Evolutionary conservation across 2,888 invertebrate species (phyloP), one percentile per base, ranked within the genome.

Genomic region (Pilophorus perplexus): DNA sequence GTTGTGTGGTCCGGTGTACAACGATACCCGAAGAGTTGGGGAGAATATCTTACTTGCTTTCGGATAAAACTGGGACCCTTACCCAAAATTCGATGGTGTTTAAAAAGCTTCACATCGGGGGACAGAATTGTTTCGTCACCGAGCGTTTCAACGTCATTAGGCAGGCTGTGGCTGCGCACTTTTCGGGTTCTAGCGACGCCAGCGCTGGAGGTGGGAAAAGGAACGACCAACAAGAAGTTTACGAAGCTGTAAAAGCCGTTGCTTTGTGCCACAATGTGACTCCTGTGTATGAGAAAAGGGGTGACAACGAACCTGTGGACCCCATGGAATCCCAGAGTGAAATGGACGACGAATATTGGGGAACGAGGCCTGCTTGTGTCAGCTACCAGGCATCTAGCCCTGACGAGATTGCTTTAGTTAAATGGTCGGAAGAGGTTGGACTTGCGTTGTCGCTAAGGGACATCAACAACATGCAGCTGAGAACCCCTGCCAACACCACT

Each of bases 81-180:
- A 99, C 99, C 0, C 95, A 97, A 79, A 99, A 99, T 78, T 96
- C 96, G 75, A 99, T 99, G 99, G 90, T 96, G 0, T 92, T 98
- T 75, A 96, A 96, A 76, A 89, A 93, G 75, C 83, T 99, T 25
- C 97, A 97, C 77, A 79, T 99, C 16, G 64, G 64, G 6, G 64
- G 52, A 6, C 62, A 62, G 22, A 64, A 64, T 16, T 52, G 64
- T 23, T 64, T 52, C 40, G 28, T 37, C n/a, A 23, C 33, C 4
- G 64, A 64, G 10, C 38, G 64, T 12, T 52, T 64, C 27, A 20
- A 14, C 10, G n/a, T 25, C n/a, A 27, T 64, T 1, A 37, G 64
- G 8, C 52, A 64, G 25, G 38, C 38, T 8, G 64, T 64, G 2
- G 25, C 52, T 3, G 25, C 37, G 14, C 52, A 64, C 27, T 38